These are phyloP conservation scores for Otis tarda DNA, from an alignment of 2,113 vertebrate genomes.

Conservation along the genomic window DNA sequence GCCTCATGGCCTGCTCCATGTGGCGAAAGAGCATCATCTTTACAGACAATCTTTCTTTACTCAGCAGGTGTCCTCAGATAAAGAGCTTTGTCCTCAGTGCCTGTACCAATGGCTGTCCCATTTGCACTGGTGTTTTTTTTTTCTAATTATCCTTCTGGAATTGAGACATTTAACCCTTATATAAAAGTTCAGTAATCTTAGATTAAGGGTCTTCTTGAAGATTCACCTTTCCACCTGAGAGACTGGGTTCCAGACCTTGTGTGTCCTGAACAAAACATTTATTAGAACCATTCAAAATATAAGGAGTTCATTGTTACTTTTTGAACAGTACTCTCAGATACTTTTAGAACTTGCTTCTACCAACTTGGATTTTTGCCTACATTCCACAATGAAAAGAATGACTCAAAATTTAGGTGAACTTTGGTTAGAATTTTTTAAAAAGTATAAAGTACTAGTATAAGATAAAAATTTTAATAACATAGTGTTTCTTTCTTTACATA, in stretches of 20 bases:
- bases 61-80: not conserved
- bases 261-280: not conserved
- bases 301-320: fast-evolving
- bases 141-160: not conserved
- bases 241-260: not conserved
- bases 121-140: not conserved
- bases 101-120: not conserved
- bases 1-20: not conserved
- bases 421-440: no score
- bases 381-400: not conserved
- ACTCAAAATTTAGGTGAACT: not conserved
- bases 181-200: not conserved
- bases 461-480: not conserved
- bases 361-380: not conserved
- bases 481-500: not conserved
- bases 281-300: not conserved
- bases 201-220: not conserved
- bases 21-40: not conserved
- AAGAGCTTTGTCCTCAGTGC: not conserved
- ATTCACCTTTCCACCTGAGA: not conserved
- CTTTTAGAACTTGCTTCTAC: not conserved
- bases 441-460: not conserved
- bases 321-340: not conserved
- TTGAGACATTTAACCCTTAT: not conserved
- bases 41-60: not conserved